Base-by-base conservation (phyloP, 2,797 vertebrate genomes). In the Urosaurus nigricauda region DNA sequence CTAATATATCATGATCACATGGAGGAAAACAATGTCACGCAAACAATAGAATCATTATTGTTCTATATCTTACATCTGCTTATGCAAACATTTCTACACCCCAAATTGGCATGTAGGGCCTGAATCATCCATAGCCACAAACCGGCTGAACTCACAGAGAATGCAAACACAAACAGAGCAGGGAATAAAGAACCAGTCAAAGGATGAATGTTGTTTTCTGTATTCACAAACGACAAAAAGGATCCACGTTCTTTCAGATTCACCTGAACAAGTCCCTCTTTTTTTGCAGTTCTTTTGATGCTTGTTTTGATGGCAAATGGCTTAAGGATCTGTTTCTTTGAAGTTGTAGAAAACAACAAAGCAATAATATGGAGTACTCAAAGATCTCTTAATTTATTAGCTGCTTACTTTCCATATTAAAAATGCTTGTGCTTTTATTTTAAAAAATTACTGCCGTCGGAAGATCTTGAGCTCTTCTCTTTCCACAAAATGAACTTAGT, bases 371-470 rank as follows among this genome's bases (percentile, higher is more conserved):
- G 21, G 91, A 91, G 89, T 90, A 89, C 90, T 93, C 92, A 95
- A 95, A 94, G 92, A 92, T 90, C 91, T 86, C 90, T 93, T 89
- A n/a, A 81, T 87, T 70, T 91, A 92, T 92, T 94, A 92, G 90
- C 0, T 0, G 63, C 89, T 93, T 90, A 90, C 91, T 93, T 95
- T 92, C 92, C 89, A 68, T 89, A 53, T 68, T 74, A 65, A 89
- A 83, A 94, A 89, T 78, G 73, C 85, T 77, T 93, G 93, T 94
- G 81, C 89, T 92, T 90, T 90, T 35, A 29, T n/a, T 88, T 84
- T 14, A 63, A 85, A 77, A n/a, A 60, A n/a, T 29, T 86, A 74
- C 91, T 89, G 91, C 82, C 92, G 91, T 87, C 58, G 90, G 89
- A 89, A 91, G 90, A 81, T 94, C 92, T 47, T 65, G 51, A 29